These are phyloP conservation scores for Ruditapes philippinarum DNA, from an alignment of 1,140 invertebrate species.

Conservation along the genomic window DNA sequence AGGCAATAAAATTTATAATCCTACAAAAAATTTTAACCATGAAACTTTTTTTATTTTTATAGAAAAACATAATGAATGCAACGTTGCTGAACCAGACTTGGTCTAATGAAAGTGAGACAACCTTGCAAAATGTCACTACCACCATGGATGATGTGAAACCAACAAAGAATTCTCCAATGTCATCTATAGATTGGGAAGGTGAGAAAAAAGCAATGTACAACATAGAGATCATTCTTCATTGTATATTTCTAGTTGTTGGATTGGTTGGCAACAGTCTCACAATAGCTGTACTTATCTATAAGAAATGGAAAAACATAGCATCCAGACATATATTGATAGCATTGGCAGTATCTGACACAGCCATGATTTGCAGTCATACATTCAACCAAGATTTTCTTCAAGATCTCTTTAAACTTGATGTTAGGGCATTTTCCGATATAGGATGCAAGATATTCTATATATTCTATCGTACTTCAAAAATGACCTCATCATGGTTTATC, in stretches of 20 bases:
- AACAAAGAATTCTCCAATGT: background rate
- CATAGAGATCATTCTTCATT: background rate
- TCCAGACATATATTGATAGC: slow-evolving; percentile 12
- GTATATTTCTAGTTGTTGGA: slow-evolving; percentile 21
- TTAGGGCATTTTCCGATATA: slow-evolving; percentile 48
- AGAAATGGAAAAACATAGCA: background rate
- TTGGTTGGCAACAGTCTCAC: slow-evolving; percentile 40
- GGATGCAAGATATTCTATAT: slow-evolving; percentile 68
- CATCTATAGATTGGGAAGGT: background rate
- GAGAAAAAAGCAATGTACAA: background rate
- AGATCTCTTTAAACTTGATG: slow-evolving; percentile 57
- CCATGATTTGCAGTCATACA: slow-evolving; percentile 37
- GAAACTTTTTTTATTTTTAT: no score
- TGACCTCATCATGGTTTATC: slow-evolving; percentile 74
- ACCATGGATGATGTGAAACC: background rate
- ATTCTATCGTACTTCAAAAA: slow-evolving; percentile 65
- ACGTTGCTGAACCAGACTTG: background rate
- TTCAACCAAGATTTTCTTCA: slow-evolving; percentile 64
- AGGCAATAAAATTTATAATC: no score
- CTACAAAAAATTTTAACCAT: no score
- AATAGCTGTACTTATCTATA: background rate
- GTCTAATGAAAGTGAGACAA: background rate
- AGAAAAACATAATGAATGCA: background rate
- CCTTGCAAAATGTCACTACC: background rate
- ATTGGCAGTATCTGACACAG: slow-evolving; percentile 61